A percentile compares a stretch with the other conserved stretches of the same genome.
These are phyloP conservation scores for Echinops telfairi DNA, from an alignment of 2,113 vertebrate genomes.

Conservation along the genomic window DNA sequence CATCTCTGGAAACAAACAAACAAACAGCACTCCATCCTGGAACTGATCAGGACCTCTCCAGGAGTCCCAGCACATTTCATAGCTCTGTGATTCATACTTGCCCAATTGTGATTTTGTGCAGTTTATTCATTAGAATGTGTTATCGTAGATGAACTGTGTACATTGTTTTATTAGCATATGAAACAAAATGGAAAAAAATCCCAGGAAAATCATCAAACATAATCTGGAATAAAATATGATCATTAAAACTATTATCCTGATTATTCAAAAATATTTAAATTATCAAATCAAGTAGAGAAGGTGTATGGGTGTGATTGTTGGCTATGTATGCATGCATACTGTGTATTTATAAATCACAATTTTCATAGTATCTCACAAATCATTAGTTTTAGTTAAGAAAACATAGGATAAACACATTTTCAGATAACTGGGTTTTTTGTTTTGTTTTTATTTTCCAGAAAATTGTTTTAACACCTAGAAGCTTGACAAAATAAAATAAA, in stretches of 20 bases:
- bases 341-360: background rate
- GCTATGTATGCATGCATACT: background rate
- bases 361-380: background rate
- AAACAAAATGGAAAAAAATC: constrained; percentile 60
- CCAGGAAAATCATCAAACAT: constrained; percentile 29
- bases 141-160: constrained; percentile 61
- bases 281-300: constrained; percentile 11
- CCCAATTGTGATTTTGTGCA: constrained; percentile 64
- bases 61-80: constrained; percentile 77
- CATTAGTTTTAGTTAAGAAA: background rate
- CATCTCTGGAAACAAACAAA: constrained; percentile 60
- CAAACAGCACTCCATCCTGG: constrained; percentile 41
- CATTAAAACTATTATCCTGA: constrained; percentile 58
- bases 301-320: background rate
- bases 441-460: too few relatives aligned
- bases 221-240: background rate
- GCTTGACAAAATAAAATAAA: background rate
- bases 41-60: constrained; percentile 79
- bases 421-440: too few relatives aligned
- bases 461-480: constrained; percentile 27
- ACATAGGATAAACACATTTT: background rate
- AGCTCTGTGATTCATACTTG: constrained; percentile 78
- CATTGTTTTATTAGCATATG: constrained; percentile 66
- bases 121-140: constrained; percentile 71
- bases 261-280: constrained; percentile 46